These are phyloP conservation scores for Ephydatia muelleri DNA, from an alignment of 37 sponge, comb jelly and placozoan genomes.

Conservation along the genomic window DNA sequence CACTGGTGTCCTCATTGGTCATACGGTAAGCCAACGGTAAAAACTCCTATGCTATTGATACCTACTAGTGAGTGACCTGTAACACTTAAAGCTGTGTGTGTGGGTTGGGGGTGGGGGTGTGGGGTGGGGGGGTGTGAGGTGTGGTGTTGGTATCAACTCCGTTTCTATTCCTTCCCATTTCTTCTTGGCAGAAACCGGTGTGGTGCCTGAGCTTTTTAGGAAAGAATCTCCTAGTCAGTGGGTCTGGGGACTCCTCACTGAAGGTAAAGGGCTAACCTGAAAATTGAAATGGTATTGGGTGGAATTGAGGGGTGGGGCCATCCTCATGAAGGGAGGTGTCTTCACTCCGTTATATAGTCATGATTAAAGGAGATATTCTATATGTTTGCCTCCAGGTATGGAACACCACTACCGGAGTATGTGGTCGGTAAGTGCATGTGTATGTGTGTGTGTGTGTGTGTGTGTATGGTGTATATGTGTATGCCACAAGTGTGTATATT, in stretches of 20 bases:
- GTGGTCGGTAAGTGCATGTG: constrained; percentile 57
- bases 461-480: not conserved
- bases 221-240: constrained; percentile 71
- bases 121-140: too few species aligned
- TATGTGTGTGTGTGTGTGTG: not conserved
- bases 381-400: constrained; percentile 46
- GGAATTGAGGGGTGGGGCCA: too few species aligned
- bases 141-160: not conserved
- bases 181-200: constrained; percentile 54
- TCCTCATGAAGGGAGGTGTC: too few species aligned
- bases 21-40: constrained; percentile 35
- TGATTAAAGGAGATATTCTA: too few species aligned
- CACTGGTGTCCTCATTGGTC: constrained; percentile 45
- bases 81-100: too few species aligned
- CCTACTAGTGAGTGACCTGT: too few species aligned
- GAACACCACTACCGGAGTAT: constrained; percentile 55
- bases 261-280: constrained; percentile 29
- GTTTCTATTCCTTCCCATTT: not conserved
- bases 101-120: too few species aligned
- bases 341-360: too few species aligned
- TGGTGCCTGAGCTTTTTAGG: constrained; percentile 83
- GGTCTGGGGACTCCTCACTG: constrained; percentile 64
- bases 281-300: not conserved
- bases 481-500: not conserved
- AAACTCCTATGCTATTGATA: too few species aligned